Evolutionary conservation across 2,888 invertebrate species (phyloP), one percentile per base, ranked within the genome.

Genomic region (Heliconius erato): DNA sequence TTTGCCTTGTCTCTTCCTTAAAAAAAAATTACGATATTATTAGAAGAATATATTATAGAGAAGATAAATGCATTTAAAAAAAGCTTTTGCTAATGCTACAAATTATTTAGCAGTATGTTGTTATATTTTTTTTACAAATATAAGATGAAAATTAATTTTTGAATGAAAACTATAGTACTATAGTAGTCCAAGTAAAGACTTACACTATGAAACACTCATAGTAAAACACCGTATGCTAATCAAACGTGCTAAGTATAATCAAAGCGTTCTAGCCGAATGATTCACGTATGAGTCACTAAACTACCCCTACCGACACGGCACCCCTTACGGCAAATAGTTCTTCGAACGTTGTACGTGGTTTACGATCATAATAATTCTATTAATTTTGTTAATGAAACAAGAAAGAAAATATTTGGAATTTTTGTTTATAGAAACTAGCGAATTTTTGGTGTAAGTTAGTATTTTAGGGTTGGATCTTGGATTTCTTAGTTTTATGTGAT

Each of bases 231-330:
- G 54, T 76, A 76, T 76, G 59, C 63, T 76, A 76, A 76, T 74
- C 4, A 28, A 74, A 63, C 16, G 40, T 63, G 59, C 14, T 35
- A 40, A 63, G 76, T 63, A 76, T n/a, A 63, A 76, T 63, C 76
- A 76, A 63, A 76, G 16, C 76, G 63, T 76, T 76, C 76, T 63
- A 76, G 63, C 63, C 84, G 85, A 82, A 81, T 88, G 88, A 87
- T 86, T 88, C 88, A 88, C 83, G 81, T 77, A 72, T 88, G 88
- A 87, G 74, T 88, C 88, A 88, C 83, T 59, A 26, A 79, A 84
- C 85, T 84, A 84, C 86, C 88, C 86, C 85, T 86, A 82, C 84
- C 84, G 85, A 85, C 79, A 65, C 78, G 83, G 79, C 86, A 85
- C 86, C 87, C 85, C 83, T 84, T 32, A 77, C 35, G 28, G n/a